Evolutionary conservation across 2,797 vertebrate species (phyloP), one percentile per base, ranked within the genome.

Genomic region (Anolis apletophallus): DNA sequence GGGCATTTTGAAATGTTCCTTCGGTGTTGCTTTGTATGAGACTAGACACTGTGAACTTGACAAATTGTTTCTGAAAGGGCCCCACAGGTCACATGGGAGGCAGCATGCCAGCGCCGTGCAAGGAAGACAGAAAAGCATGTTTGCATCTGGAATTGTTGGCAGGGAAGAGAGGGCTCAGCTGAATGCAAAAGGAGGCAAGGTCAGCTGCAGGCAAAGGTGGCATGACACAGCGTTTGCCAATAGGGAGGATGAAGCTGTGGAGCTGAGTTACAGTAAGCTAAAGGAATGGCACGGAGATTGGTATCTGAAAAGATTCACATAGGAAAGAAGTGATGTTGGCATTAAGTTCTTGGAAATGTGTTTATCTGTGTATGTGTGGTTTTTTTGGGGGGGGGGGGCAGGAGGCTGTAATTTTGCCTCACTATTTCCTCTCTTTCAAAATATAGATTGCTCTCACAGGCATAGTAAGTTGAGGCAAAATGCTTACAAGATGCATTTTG

Each of bases 261-360:
- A 83, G 54, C 21, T 12, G 13, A 68, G 6, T 40, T 64, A 29
- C 7, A 34, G 64, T 68, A 10, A n/a, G 80, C 34, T 11, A 81
- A 5, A 76, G 11, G 6, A 21, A 52, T 0, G 0, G 2, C 88
- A 71, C 36, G 2, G 26, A 54, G 40, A 0, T 40, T 14, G 40
- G 26, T n/a, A 68, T 73, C 57, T 16, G 73, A 85, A 77, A 74
- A 82, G 80, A 40, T 26, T 75, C 0, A 0, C 87, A 71, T 10
- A 0, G 5, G 2, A 1, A 52, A 57, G 64, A 52, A 83, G 16
- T 29, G 67, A 75, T 81, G 32, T 81, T 0, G 0, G 71, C 67
- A 14, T n/a, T 0, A 8, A 67, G 0, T 0, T 0, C 1, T 1
- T 61, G 59, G 21, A 61, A 61, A 26, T 26, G 21, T 61, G 59